A percentile compares a stretch with the other conserved stretches of the same genome.
phyloP scores from a whole-genome alignment of 2,888 invertebrate species.

The Aphodius sticticus region DNA sequence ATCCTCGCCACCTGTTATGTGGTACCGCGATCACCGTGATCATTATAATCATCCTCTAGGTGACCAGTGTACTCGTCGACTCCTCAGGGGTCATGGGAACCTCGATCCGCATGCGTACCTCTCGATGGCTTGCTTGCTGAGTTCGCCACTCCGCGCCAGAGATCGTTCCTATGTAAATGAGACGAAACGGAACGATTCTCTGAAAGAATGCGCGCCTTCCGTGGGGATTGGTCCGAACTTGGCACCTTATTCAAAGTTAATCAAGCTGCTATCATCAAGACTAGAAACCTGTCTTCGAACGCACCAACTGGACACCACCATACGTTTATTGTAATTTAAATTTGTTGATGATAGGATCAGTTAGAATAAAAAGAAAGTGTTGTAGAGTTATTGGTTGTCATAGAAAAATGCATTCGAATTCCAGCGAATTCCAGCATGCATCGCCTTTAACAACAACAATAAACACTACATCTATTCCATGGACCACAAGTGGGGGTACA shows the following conservation, averaged over 20 bases:
- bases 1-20: neutral
- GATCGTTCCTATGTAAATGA: neutral
- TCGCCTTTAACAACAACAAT: too few species aligned
- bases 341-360: too few species aligned
- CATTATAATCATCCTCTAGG: conserved; percentile 11
- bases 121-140: conserved; percentile 48
- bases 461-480: too few species aligned
- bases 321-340: too few species aligned
- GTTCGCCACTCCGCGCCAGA: conserved; percentile 40
- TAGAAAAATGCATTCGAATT: too few species aligned
- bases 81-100: conserved; percentile 50
- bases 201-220: neutral
- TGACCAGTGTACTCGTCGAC: conserved; percentile 30
- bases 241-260: neutral
- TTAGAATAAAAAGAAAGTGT: too few species aligned
- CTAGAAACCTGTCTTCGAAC: too few species aligned
- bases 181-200: neutral
- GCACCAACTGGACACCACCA: too few species aligned
- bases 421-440: too few species aligned
- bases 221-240: neutral
- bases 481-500: too few species aligned
- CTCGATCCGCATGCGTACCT: conserved; percentile 39
- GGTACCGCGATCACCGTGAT: neutral
- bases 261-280: too few species aligned
- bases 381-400: too few species aligned